phyloP scores from a whole-genome alignment of 2,113 vertebrate species.

The Malurus melanocephalus region DNA sequence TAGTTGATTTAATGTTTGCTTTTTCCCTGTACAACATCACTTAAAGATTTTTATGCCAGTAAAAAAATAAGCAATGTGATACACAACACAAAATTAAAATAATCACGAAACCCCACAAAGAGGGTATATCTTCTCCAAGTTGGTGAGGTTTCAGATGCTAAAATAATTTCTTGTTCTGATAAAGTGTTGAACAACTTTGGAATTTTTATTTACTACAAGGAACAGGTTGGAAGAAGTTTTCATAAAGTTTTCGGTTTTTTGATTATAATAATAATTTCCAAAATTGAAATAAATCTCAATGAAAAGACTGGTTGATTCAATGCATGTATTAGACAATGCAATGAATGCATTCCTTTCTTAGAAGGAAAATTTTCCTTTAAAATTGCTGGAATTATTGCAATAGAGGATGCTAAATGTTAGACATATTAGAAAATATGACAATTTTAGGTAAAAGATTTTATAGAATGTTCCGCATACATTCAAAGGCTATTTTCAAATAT shows the following conservation, averaged over 20 bases:
- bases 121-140: neutral
- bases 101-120: neutral
- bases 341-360: neutral
- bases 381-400: neutral
- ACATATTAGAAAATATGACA: neutral
- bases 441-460: neutral
- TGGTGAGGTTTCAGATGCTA: neutral
- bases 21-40: neutral
- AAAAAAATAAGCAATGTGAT: neutral
- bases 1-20: conserved; percentile 20
- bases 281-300: conserved; percentile 14
- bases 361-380: neutral
- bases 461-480: neutral
- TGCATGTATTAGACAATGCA: neutral
- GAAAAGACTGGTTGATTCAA: neutral
- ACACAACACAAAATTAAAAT: neutral
- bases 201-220: conserved; percentile 30
- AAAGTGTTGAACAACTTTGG: neutral
- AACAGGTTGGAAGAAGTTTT: neutral
- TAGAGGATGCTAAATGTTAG: neutral
- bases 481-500: neutral
- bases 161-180: neutral
- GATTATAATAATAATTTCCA: conserved; percentile 22
- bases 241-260: neutral
- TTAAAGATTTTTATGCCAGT: conserved; percentile 8